phyloP scores from a whole-genome alignment of 2,888 invertebrate species.

The Siphlonurus alternatus region DNA sequence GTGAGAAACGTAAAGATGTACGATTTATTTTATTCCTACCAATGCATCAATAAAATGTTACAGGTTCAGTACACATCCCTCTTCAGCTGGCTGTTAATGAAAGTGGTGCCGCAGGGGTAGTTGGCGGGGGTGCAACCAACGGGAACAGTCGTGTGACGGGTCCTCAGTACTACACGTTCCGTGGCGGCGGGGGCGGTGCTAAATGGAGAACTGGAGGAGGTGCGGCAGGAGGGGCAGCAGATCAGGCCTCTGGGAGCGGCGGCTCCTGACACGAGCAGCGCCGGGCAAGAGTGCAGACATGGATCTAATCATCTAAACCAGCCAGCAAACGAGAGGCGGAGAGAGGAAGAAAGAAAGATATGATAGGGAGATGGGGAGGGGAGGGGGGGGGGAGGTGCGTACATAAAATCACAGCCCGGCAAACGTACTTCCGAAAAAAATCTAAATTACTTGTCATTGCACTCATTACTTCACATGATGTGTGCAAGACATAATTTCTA shows the following conservation, averaged over 20 bases:
- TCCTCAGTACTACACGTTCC: conserved; percentile 1
- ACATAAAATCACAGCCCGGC: too few relatives aligned
- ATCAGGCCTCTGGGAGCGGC: conserved; percentile 1
- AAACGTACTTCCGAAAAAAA: too few relatives aligned
- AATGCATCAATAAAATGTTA: too few relatives aligned
- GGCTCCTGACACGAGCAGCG: conserved; percentile 5
- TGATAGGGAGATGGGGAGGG: too few relatives aligned
- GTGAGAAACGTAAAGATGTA: too few relatives aligned
- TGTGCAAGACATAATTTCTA: too few relatives aligned
- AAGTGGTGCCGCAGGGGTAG: background rate
- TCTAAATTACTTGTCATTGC: too few relatives aligned
- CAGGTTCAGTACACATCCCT: conserved; percentile 27
- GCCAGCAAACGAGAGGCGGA: too few relatives aligned
- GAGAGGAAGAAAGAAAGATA: too few relatives aligned
- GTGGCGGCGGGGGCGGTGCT: background rate
- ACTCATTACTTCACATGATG: too few relatives aligned
- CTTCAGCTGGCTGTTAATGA: conserved; percentile 19
- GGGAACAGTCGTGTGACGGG: background rate
- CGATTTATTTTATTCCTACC: too few relatives aligned
- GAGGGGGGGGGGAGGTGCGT: too few relatives aligned
- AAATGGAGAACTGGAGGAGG: conserved; percentile 6
- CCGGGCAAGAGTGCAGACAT: conserved; percentile 8
- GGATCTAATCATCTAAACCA: conserved; percentile 9
- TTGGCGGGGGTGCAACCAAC: background rate
- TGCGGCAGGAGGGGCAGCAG: background rate